These are phyloP conservation scores for Dryadula phaetusa DNA, from an alignment of 2,888 invertebrate species.

Conservation along the genomic window DNA sequence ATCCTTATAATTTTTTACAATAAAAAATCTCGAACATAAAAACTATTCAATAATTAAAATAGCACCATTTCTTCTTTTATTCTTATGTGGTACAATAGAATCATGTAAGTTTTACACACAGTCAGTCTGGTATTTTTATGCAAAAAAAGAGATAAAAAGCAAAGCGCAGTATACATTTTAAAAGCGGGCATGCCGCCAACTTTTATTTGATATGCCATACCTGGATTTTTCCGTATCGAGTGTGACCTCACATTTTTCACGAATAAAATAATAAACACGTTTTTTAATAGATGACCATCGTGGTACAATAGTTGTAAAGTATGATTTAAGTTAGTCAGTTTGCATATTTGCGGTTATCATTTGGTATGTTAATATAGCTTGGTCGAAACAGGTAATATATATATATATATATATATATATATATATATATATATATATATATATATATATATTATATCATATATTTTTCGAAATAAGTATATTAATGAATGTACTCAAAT, in stretches of 20 bases:
- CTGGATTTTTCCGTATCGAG: conserved; percentile 22
- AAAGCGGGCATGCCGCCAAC: conserved; percentile 28
- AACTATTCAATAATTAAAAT: too few relatives aligned
- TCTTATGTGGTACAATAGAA: not conserved
- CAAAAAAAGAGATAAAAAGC: conserved; percentile 11
- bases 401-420: too few relatives aligned
- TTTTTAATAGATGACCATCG: not conserved
- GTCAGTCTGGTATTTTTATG: conserved; percentile 20
- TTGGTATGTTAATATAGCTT: too few relatives aligned
- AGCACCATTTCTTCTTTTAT: not conserved
- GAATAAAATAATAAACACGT: conserved; percentile 17
- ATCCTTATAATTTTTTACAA: too few relatives aligned
- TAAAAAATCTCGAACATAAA: too few relatives aligned
- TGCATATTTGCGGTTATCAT: too few relatives aligned
- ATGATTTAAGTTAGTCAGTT: too few relatives aligned
- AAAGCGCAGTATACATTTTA: conserved; percentile 11
- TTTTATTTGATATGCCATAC: conserved; percentile 33
- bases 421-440: too few relatives aligned
- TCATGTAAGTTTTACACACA: conserved; percentile 10
- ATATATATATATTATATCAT: too few relatives aligned
- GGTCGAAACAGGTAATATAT: too few relatives aligned
- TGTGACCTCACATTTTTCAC: conserved; percentile 23
- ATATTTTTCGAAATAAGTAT: too few relatives aligned
- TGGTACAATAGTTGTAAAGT: not conserved
- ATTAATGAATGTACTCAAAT: too few relatives aligned